Base-by-base conservation (phyloP, 1,140 invertebrate species). In the Papilio xuthus region DNA sequence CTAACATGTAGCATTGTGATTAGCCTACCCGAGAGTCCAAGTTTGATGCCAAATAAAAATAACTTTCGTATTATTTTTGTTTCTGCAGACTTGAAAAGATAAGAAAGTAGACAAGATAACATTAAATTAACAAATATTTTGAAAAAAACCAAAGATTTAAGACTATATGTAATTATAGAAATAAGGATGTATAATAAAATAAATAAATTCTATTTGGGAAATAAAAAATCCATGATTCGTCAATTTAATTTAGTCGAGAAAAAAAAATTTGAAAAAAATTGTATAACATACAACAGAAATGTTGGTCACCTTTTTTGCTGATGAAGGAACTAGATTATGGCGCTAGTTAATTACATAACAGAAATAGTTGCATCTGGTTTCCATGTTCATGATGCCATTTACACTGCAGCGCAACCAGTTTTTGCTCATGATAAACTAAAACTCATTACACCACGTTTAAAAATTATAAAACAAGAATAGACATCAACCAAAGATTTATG, bases 311-410 rank as follows among this genome's bases (percentile, higher is more conserved):
- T 7, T 67, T 26, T 13, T 28, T 67, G 26, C 26, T 67, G 23
- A 32, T 28, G 28, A 28, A 50, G 20, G 26, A 74, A 50, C 47
- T 8, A 75, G 26, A 37, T 53, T 75, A 63, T 76, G n/a, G 20
- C 12, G 42, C 28, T 37, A 76, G 20, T n/a, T 76, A 56, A 41
- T 63, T 63, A 32, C 53, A 76, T 76, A 63, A 63, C n/a, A 15
- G 56, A 76, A 50, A 63, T 63, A 42, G 32, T 56, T 41, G 32
- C 28, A 76, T 41, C 53, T 41, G 18, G 53, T 56, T 41, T 28
- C 26, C 28, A 60, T 60, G 53, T 37, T 60, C 72, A 2, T 53
- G 9, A 18, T 53, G 50, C 50, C 18, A 20, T 37, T 23, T 47
- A 12, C 4, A 37, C 56, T 37, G 47, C 12, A 56, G 15, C 44